Conservation (phyloP, 1,140 invertebrate species). For the Hylaeus anthracinus region DNA sequence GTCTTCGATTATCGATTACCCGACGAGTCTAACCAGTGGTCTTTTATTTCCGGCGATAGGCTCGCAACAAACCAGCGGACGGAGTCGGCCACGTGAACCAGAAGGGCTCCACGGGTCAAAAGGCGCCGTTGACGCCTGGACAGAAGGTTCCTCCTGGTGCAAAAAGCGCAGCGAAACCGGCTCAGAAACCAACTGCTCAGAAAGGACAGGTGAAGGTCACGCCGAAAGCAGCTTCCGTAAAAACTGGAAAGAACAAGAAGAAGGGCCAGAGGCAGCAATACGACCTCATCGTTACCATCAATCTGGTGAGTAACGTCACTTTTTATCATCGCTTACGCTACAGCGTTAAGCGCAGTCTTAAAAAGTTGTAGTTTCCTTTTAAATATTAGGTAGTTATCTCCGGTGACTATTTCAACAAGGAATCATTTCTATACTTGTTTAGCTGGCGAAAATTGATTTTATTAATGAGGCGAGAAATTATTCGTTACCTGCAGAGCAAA, state of each 20-base stretch:
- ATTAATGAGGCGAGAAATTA: no score
- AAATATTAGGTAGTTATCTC: no score
- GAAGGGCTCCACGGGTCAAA: conserved; percentile 82
- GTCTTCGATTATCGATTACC: not conserved
- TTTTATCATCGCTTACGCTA: not conserved
- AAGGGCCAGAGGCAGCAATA: conserved; percentile 90
- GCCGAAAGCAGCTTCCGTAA: conserved; percentile 82
- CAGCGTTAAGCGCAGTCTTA: no score
- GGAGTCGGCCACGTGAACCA: conserved; percentile 87
- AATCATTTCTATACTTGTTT: no score
- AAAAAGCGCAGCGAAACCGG: conserved; percentile 80
- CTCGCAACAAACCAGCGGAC: conserved; percentile 90
- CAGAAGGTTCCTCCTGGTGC: conserved; percentile 84
- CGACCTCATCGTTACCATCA: conserved; percentile 90
- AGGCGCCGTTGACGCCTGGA: conserved; percentile 79
- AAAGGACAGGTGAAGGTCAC: conserved; percentile 79
- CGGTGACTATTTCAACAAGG: no score
- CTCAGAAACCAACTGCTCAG: conserved; percentile 80
- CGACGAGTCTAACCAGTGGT: conserved; percentile 13
- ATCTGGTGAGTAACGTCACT: conserved; percentile 84
- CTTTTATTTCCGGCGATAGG: conserved; percentile 79
- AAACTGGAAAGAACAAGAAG: conserved; percentile 88
- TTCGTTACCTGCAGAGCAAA: no score
- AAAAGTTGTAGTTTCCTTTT: no score
- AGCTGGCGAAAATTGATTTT: no score